Percentiles rank a stretch among this genome's conserved stretches.
Conservation (phyloP, 1,140 invertebrate genomes). For the Andrena cerasifolii region DNA sequence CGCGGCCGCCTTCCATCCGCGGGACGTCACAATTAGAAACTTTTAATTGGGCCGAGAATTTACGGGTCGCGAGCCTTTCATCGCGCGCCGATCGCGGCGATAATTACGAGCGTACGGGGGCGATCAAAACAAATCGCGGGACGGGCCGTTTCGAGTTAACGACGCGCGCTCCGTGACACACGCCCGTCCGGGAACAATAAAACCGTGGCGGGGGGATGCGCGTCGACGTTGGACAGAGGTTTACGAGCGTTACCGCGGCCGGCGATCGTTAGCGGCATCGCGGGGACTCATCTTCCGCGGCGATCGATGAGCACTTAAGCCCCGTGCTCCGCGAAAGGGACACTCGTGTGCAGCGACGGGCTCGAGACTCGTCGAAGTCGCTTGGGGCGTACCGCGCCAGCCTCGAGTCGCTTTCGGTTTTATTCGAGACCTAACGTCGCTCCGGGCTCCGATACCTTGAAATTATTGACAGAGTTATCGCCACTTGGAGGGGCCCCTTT, state of each 20-base stretch:
- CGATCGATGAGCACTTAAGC: slow-evolving; percentile 42
- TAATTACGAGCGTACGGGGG: background rate
- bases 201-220: background rate
- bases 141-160: background rate
- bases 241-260: slow-evolving; percentile 12
- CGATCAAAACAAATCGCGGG: slow-evolving; percentile 26
- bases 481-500: too few relatives aligned
- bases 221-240: background rate
- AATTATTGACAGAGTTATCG: too few relatives aligned
- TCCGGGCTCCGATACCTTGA: too few relatives aligned
- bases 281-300: slow-evolving; percentile 32
- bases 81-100: background rate
- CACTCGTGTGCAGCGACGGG: slow-evolving; percentile 1
- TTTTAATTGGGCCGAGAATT: slow-evolving; percentile 46
- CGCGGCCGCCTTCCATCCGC: background rate
- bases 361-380: too few relatives aligned
- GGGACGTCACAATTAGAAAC: slow-evolving; percentile 36
- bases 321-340: too few relatives aligned
- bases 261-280: slow-evolving; percentile 25
- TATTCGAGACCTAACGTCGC: too few relatives aligned
- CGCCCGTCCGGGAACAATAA: slow-evolving; percentile 8
- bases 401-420: too few relatives aligned
- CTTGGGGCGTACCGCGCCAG: too few relatives aligned
- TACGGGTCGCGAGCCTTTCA: background rate
- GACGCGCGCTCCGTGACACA: background rate